Conservation (phyloP, 2,797 vertebrate species). For the Oryzias dopingdopingensis region DNA sequence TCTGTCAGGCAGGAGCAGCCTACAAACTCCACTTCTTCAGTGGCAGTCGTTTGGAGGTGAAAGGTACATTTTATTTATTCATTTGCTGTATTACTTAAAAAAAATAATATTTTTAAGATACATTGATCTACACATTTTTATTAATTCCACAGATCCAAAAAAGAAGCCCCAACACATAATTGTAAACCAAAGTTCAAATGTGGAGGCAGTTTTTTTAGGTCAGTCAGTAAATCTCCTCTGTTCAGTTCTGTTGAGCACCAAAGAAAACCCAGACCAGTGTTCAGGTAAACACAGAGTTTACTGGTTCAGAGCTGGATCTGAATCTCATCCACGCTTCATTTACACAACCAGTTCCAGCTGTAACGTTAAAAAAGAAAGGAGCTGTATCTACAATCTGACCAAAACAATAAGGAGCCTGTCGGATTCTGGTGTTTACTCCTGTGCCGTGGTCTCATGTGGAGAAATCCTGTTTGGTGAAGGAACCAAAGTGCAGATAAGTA, state of each 20-base stretch:
- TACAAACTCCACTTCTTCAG: rapidly evolving
- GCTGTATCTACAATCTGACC: slow-evolving; percentile 39
- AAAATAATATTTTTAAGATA: background rate
- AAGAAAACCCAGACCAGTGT: background rate
- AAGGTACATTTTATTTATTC: slow-evolving; percentile 29
- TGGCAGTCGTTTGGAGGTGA: slow-evolving; percentile 26
- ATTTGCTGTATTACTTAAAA: background rate
- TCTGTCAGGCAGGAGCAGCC: slow-evolving; percentile 35
- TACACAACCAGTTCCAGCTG: slow-evolving; percentile 7
- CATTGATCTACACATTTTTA: background rate
- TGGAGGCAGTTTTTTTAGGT: background rate
- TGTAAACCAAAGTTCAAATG: slow-evolving; percentile 21
- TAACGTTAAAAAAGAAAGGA: slow-evolving; percentile 3
- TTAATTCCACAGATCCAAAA: too few relatives aligned
- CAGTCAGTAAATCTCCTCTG: slow-evolving; percentile 39
- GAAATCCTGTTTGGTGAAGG: slow-evolving; percentile 55
- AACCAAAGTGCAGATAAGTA: slow-evolving; percentile 43
- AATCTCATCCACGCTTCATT: background rate
- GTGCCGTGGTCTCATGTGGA: slow-evolving; percentile 51
- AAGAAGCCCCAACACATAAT: background rate
- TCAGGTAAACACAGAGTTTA: slow-evolving; percentile 18
- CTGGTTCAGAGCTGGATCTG: slow-evolving; percentile 47
- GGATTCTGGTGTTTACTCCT: slow-evolving; percentile 32
- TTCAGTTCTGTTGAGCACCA: slow-evolving; percentile 11
- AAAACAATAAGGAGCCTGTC: slow-evolving; percentile 26